Evolutionary conservation across 2,113 vertebrate species (phyloP), one percentile per base, ranked within the genome.

Genomic region (Phasianus colchicus): DNA sequence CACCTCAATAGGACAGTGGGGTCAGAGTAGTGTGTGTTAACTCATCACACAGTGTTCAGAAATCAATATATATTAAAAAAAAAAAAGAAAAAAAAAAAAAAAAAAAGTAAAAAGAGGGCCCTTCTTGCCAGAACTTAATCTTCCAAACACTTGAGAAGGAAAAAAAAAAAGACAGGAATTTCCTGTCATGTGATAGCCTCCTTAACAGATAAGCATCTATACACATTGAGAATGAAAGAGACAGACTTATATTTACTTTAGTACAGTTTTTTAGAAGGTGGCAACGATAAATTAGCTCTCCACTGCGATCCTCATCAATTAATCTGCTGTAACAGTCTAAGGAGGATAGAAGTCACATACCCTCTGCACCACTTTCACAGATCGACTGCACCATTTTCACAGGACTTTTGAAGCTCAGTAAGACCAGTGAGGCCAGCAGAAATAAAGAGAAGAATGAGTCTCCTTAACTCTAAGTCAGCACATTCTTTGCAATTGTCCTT

Each of bases 221-320:
- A 73, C 10, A 15, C 20, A 38, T 9, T 32, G 36, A 73, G 19
- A 32, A 55, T 22, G 38, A 40, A 52, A 42, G 20, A 72, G 54
- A 72, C 19, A 42, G 13, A 15, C 38, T 30, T 21, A 36, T 29
- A 40, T 24, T 42, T 45, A n/a, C 29, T 32, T 66, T 20, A 32
- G 11, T 66, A 13, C 30, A 20, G 40, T 12, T 32, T 66, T 66
- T 11, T 48, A 70, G 83, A 58, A 88, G 70, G 40, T 69, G 60
- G 86, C 65, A 36, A 24, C 58, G 54, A 52, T 78, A 47, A 89
- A 42, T 21, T 24, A 36, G 67, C 38, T 52, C 57, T 88, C 88
- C 25, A 15, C 74, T 48, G 64, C 78, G 87, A 78, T 85, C 64
- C n/a, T 17, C 61, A 81, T 78, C 84, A 81, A 93, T 89, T 89